phyloP scores from a whole-genome alignment of 1,140 invertebrate genomes.

The Spodoptera litura region DNA sequence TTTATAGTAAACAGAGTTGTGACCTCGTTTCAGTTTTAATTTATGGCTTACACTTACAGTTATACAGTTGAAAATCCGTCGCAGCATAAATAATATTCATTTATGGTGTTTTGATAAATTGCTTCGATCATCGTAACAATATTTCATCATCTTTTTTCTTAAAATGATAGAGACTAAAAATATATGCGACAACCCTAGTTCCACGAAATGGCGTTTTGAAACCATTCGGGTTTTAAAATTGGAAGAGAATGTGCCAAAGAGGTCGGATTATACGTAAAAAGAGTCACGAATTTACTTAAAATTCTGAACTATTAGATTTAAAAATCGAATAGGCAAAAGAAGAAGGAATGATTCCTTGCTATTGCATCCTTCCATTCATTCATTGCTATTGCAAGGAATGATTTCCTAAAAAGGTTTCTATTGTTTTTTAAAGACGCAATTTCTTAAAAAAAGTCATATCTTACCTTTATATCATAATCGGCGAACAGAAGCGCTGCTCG shows the following conservation, averaged over 20 bases:
- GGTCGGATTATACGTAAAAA: too few species aligned
- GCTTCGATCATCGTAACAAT: neutral
- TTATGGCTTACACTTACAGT: conserved; percentile 17
- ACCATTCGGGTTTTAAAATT: too few species aligned
- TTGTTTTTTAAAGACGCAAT: conserved; percentile 5
- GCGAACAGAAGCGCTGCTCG: conserved; percentile 49
- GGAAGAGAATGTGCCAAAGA: too few species aligned
- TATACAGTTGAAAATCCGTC: conserved; percentile 17
- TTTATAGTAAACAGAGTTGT: conserved; percentile 52
- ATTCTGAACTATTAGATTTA: too few species aligned
- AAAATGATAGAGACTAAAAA: neutral
- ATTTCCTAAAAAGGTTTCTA: neutral
- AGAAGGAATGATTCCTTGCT: too few species aligned
- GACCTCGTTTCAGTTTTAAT: conserved; percentile 44
- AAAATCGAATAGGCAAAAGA: too few species aligned
- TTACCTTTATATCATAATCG: conserved; percentile 66
- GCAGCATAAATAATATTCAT: conserved; percentile 20
- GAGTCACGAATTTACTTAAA: too few species aligned
- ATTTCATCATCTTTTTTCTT: conserved; percentile 4
- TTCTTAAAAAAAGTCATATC: conserved; percentile 24
- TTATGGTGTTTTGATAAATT: conserved; percentile 29
- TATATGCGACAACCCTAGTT: neutral
- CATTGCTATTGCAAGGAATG: neutral
- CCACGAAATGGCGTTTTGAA: too few species aligned
- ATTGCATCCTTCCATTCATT: too few species aligned